Percentiles rank a stretch among this genome's conserved stretches.
These are phyloP conservation scores for Tetragonula clypearis DNA, from an alignment of 1,140 invertebrate species.

Conservation along the genomic window DNA sequence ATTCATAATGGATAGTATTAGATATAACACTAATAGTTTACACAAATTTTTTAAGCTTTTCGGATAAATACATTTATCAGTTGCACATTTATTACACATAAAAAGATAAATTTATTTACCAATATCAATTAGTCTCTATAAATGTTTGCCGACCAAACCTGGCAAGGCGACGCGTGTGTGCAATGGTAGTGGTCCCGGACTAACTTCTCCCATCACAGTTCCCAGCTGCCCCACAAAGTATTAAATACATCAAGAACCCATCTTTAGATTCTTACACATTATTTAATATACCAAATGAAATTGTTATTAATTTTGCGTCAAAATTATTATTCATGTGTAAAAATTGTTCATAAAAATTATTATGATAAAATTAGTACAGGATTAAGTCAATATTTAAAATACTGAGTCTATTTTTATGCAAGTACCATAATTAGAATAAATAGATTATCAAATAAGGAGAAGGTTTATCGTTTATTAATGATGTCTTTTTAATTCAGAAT, in stretches of 20 bases:
- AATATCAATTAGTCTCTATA: conserved; percentile 66
- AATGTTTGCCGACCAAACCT: conserved; percentile 77
- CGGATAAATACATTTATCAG: conserved; percentile 53
- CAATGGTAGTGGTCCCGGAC: conserved; percentile 76
- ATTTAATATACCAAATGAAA: conserved; percentile 47
- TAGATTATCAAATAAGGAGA: conserved; percentile 6
- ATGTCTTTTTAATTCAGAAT: background rate
- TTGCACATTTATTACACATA: conserved; percentile 50
- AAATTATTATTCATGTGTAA: background rate
- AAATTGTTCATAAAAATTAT: conserved; percentile 12
- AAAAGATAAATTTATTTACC: conserved; percentile 44
- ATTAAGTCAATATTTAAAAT: conserved; percentile 21
- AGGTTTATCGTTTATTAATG: background rate
- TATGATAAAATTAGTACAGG: conserved; percentile 1
- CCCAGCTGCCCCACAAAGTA: conserved; percentile 77
- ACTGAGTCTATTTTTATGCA: conserved; percentile 7
- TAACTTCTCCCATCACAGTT: conserved; percentile 78
- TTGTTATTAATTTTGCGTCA: conserved; percentile 29
- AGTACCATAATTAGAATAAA: conserved; percentile 19
- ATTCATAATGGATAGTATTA: conserved; percentile 10
- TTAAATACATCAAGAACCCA: conserved; percentile 75
- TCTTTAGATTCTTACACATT: conserved; percentile 59
- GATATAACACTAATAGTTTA: conserved; percentile 2
- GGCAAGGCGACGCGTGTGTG: conserved; percentile 77
- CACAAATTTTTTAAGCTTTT: conserved; percentile 26